Percentiles rank a stretch among this genome's conserved stretches.
phyloP scores from a whole-genome alignment of 2,113 vertebrate species.

The Rhea americana region DNA sequence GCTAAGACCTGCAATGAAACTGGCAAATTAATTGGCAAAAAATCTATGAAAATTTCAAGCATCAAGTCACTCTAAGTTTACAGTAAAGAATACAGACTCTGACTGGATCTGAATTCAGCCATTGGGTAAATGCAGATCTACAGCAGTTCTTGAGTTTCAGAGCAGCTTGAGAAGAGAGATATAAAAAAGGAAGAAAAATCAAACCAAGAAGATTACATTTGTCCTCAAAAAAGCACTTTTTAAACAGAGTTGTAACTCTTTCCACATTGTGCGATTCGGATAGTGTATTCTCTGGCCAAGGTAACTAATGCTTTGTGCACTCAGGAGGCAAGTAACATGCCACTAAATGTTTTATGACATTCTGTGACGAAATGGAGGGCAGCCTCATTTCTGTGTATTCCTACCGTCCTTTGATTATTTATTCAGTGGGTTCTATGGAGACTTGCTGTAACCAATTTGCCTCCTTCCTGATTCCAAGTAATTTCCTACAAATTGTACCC shows the following conservation, averaged over 20 bases:
- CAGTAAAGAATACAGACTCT: neutral
- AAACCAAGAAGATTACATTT: neutral
- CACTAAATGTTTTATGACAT: conserved; percentile 3
- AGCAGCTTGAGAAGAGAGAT: neutral
- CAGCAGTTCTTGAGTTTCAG: neutral
- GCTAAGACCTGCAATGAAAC: neutral
- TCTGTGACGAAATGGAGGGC: neutral
- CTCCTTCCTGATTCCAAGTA: neutral
- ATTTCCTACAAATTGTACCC: neutral
- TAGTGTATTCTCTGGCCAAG: neutral
- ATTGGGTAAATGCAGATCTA: neutral
- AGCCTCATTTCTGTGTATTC: neutral
- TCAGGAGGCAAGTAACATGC: neutral
- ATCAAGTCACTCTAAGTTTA: neutral
- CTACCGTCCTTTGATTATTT: neutral
- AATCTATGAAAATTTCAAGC: neutral
- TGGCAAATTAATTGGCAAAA: neutral
- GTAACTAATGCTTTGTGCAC: neutral
- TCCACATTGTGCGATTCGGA: neutral
- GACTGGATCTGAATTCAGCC: neutral
- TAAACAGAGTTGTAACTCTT: conserved; percentile 6
- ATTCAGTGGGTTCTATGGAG: conserved; percentile 21
- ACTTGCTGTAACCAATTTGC: neutral
- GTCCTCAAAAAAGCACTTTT: conserved; percentile 29
- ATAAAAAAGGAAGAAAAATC: neutral